Evolutionary conservation across 2,888 invertebrate species (phyloP).

Genomic region (Zygogramma bicolorata): DNA sequence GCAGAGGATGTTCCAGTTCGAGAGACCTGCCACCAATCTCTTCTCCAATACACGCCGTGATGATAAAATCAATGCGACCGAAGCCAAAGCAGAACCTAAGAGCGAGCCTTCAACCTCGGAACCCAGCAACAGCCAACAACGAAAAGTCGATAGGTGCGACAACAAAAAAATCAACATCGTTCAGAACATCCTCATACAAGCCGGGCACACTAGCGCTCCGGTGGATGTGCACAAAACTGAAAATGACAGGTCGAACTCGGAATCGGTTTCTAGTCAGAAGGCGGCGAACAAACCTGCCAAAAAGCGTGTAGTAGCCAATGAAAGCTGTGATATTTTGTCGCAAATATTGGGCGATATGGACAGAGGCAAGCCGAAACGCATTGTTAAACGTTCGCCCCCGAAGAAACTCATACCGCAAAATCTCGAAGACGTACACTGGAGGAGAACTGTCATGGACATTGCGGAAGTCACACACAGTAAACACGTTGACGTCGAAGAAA

Average conservation of each 20-base stretch:
- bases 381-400: not conserved
- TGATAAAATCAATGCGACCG: constrained; percentile 15
- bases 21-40: not conserved
- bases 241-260: not conserved
- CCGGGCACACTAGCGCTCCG: constrained; percentile 15
- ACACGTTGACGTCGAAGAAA: constrained; percentile 3
- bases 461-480: constrained; percentile 31
- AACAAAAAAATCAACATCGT: constrained; percentile 40
- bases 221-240: constrained; percentile 24
- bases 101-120: not conserved
- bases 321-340: constrained; percentile 40
- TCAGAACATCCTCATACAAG: constrained; percentile 41
- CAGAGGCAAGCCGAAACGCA: constrained; percentile 30
- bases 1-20: constrained; percentile 31
- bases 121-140: not conserved
- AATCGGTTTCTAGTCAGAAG: constrained; percentile 5
- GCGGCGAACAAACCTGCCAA: not conserved
- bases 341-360: constrained; percentile 46
- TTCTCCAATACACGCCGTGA: constrained; percentile 2
- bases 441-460: constrained; percentile 30
- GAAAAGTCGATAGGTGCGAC: not conserved
- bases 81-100: constrained; percentile 8
- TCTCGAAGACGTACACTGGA: constrained; percentile 37
- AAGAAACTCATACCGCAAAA: constrained; percentile 18
- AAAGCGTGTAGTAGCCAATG: no score